Conservation (phyloP, 2,888 invertebrate genomes). For the Patella caerulea region DNA sequence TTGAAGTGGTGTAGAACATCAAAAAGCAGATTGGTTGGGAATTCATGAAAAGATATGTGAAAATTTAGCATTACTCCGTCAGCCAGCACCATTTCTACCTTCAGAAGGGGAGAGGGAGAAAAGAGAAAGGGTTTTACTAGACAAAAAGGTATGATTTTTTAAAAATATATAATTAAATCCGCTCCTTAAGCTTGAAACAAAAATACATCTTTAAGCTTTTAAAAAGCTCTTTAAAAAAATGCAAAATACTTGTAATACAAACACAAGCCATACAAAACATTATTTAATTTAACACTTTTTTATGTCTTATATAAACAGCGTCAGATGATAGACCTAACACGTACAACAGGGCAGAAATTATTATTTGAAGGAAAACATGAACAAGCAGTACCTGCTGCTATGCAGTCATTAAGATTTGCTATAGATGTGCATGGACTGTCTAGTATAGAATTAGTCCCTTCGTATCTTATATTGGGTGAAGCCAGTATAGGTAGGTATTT, state of each 20-base stretch:
- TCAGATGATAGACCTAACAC: constrained; percentile 68
- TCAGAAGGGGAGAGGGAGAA: constrained; percentile 70
- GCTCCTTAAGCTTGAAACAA: background rate
- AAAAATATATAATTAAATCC: background rate
- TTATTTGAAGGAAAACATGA: constrained; percentile 71
- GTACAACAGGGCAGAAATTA: constrained; percentile 70
- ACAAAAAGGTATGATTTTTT: constrained; percentile 57
- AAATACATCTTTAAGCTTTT: background rate
- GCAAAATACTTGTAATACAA: background rate
- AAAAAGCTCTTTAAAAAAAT: background rate
- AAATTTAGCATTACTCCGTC: constrained; percentile 63
- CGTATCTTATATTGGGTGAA: constrained; percentile 71
- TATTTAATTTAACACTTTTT: background rate
- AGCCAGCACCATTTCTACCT: constrained; percentile 66
- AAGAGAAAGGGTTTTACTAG: constrained; percentile 57
- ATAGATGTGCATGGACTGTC: constrained; percentile 71
- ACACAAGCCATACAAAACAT: background rate
- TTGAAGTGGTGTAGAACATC: constrained; percentile 69
- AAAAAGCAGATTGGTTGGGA: constrained; percentile 70
- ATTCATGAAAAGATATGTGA: constrained; percentile 72
- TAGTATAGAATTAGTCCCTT: constrained; percentile 71
- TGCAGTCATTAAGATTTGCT: constrained; percentile 70
- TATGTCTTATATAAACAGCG: constrained; percentile 48
- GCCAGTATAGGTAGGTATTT: constrained; percentile 69
- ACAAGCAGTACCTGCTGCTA: constrained; percentile 71